These are phyloP conservation scores for Mantis religiosa DNA, from an alignment of 2,888 invertebrate genomes.

Conservation along the genomic window DNA sequence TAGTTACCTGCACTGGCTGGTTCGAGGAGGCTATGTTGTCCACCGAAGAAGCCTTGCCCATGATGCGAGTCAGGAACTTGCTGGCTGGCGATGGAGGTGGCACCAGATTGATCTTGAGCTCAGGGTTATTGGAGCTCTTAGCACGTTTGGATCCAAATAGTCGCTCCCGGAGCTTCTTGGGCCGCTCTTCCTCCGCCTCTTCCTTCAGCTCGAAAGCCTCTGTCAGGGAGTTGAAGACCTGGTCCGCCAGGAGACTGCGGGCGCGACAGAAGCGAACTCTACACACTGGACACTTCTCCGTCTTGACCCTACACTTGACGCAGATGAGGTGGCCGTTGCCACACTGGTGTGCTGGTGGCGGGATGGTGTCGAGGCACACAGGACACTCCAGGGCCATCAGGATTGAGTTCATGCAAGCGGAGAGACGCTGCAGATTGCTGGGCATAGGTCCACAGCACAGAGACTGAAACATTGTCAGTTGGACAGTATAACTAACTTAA, in stretches of 20 bases:
- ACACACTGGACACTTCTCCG: conserved; percentile 33
- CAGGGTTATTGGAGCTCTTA: conserved; percentile 34
- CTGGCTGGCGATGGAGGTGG: conserved; percentile 45
- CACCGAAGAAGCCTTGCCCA: conserved; percentile 48
- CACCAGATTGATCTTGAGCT: conserved; percentile 41
- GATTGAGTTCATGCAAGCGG: conserved; percentile 50
- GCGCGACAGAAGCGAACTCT: conserved; percentile 45
- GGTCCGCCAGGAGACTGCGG: conserved; percentile 53
- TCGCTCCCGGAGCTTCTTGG: conserved; percentile 47
- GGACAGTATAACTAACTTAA: no score
- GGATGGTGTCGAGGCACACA: conserved; percentile 35
- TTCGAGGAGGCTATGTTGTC: conserved; percentile 45
- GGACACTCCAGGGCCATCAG: conserved; percentile 42
- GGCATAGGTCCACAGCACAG: conserved; percentile 56
- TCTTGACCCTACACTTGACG: conserved; percentile 31
- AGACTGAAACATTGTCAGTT: conserved; percentile 37
- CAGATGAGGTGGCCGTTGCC: conserved; percentile 34
- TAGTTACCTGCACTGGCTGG: neutral
- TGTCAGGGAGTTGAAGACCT: conserved; percentile 49
- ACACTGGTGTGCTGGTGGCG: conserved; percentile 35
- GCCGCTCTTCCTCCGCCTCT: conserved; percentile 39
- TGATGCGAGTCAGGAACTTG: conserved; percentile 49
- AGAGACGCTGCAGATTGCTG: conserved; percentile 50
- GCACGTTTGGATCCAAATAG: conserved; percentile 42
- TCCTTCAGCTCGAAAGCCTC: conserved; percentile 49